A percentile compares a stretch with the other conserved stretches of the same genome.
Evolutionary conservation across 1,140 invertebrate species (phyloP).

Genomic region (Drosophila azteca): DNA sequence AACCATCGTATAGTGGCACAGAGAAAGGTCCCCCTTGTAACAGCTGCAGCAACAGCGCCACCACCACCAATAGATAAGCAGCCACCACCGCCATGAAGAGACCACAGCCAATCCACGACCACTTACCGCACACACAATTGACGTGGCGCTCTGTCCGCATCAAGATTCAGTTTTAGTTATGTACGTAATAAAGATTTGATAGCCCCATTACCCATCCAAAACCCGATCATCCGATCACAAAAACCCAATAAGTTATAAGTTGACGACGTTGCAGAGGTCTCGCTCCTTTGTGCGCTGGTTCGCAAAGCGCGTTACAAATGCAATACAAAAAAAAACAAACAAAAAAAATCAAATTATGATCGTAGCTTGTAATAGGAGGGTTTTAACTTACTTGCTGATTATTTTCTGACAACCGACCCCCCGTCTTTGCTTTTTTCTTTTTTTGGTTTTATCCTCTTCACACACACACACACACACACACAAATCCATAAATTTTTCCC

Average conservation of each 20-base stretch:
- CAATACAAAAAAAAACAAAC: slow-evolving; percentile 36
- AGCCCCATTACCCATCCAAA: slow-evolving; percentile 7
- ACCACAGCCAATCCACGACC: slow-evolving; percentile 5
- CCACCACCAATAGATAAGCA: slow-evolving; percentile 23
- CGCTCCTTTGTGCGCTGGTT: slow-evolving; percentile 65
- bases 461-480: too few species aligned
- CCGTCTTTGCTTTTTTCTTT: slow-evolving; percentile 63
- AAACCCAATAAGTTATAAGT: slow-evolving; percentile 57
- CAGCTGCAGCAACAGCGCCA: neutral
- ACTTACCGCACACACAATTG: slow-evolving; percentile 25
- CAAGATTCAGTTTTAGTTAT: slow-evolving; percentile 56
- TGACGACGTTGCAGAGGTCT: slow-evolving; percentile 59
- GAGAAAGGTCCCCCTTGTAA: slow-evolving; percentile 16
- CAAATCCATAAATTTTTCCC: neutral
- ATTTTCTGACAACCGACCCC: slow-evolving; percentile 7
- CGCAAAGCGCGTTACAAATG: slow-evolving; percentile 45
- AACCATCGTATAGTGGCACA: slow-evolving; percentile 30
- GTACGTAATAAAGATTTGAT: slow-evolving; percentile 30
- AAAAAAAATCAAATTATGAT: slow-evolving; percentile 30
- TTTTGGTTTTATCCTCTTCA: slow-evolving; percentile 68
- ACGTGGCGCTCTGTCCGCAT: slow-evolving; percentile 54
- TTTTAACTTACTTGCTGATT: slow-evolving; percentile 58
- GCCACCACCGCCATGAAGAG: slow-evolving; percentile 6
- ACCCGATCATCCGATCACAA: slow-evolving; percentile 11
- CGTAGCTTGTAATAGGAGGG: slow-evolving; percentile 29